Conservation (phyloP, 2,888 invertebrate genomes). For the Empis stercorea region DNA sequence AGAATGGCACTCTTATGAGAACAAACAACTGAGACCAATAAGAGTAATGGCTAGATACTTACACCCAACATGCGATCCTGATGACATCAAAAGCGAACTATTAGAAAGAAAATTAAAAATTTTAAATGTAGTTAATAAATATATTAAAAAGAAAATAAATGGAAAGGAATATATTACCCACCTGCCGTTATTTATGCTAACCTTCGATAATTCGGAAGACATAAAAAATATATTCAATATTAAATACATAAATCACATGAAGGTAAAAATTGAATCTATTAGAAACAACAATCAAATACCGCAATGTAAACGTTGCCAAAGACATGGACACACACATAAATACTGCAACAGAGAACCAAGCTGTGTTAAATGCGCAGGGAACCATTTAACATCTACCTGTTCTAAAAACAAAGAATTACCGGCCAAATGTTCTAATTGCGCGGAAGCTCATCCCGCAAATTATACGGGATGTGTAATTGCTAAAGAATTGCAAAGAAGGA, state of each 20-base stretch:
- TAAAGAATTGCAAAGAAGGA: slow-evolving; percentile 3
- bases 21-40: neutral
- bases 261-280: no score
- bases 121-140: neutral
- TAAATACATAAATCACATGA: no score
- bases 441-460: slow-evolving; percentile 1
- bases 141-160: neutral
- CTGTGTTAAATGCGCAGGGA: no score
- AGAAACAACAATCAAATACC: no score
- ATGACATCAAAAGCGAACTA: neutral
- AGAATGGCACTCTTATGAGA: neutral
- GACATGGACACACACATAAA: no score
- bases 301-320: no score
- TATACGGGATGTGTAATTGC: slow-evolving; percentile 2
- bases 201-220: no score
- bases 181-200: neutral
- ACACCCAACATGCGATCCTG: neutral
- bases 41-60: neutral
- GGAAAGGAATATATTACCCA: neutral
- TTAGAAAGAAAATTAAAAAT: neutral
- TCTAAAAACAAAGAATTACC: neutral
- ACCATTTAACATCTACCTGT: no score
- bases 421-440: slow-evolving; percentile 1
- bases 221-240: no score
- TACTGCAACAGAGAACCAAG: no score